Base-by-base conservation (phyloP, 2,888 invertebrate genomes). In the Agrochola lychnidis region DNA sequence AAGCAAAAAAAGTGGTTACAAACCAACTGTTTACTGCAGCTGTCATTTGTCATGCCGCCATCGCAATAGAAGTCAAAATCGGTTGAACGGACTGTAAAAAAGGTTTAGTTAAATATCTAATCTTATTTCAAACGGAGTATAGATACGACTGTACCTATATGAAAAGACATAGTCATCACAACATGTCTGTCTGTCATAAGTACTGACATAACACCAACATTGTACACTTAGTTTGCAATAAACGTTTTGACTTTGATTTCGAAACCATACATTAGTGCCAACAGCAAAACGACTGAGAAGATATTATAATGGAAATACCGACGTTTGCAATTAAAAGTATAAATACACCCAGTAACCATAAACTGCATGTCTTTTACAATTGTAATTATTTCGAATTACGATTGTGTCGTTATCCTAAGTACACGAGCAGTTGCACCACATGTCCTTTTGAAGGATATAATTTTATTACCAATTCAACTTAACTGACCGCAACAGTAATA, bases 401-500 rank as follows among this genome's bases (percentile, higher is more conserved):
- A 61, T 73, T 78, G 78, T 67, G 62, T 72, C 7, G 51, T 59
- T 66, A 53, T 57, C 4, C 5, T 53, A 75, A 77, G 48, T 77
- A 77, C 45, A 62, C 12, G 53, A 64, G 48, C 78, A 82, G 66
- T 77, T 68, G 56, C 59, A 73, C 22, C 79, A 76, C 70, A 70
- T 77, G 70, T 75, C 73, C 80, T 80, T 79, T 82, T 59, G 66
- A 40, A 76, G 36, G 36, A 81, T 67, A 73, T 78, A 64, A 77
- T 76, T 83, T 78, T 62, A 78, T 74, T 74, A 73, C 53, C 70
- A 61, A 81, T 83, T 83, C 76, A 72, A 75, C 66, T 70, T 64
- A 70, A 67, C 62, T 78, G 53, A 72, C 81, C 81, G 51, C 78
- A 76, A 72, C 71, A 81, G 71, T 86, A 76, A 76, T 70, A 76